Evolutionary conservation across 2,113 vertebrate genomes (phyloP), one percentile per base, ranked within the genome.

Genomic region (Crotophaga sulcirostris): DNA sequence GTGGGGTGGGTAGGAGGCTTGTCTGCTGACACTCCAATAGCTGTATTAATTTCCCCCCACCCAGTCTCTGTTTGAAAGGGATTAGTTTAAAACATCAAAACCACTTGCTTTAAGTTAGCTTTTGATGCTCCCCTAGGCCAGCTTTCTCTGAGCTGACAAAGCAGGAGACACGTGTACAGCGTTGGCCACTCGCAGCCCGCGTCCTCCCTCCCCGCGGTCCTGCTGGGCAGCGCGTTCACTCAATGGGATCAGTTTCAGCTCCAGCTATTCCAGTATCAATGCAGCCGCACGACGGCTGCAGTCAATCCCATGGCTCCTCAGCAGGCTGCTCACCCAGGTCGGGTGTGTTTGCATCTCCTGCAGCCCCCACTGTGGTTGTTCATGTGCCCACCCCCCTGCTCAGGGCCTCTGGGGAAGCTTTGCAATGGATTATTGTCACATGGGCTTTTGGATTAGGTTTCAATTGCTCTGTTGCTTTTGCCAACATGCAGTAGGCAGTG

Each of bases 221-320:
- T 7, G 18, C 73, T 28, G 51, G 34, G 21, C 29, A 33, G 7
- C 2, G 0, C 0, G 4, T 58, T 55, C 0, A 0, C 78, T n/a
- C 33, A 0, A 1, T 4, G 4, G 49, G 20, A 13, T n/a, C 13
- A 0, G 16, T 24, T 55, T 7, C 2, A 1, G 70, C 40, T 17
- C 3, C 34, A 1, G 55, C 60, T n/a, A 0, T 19, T 10, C 38
- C 28, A 13, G 42, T 25, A 1, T 10, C 3, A 5, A 4, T 42
- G 7, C 51, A 28, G 42, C 0, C 0, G 7, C 1, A 16, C 0
- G 0, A 26, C 1, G 20, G 25, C 3, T 21, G n/a, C 3, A 1
- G 29, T 9, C 28, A 33, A 19, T 7, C 62, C 51, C 62, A 11
- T 1, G 2, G 66, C 47, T 75, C 13, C 1, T 6, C 1, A 5